Evolutionary conservation across 2,797 vertebrate species (phyloP).

Genomic region (Aldrovandia affinis): DNA sequence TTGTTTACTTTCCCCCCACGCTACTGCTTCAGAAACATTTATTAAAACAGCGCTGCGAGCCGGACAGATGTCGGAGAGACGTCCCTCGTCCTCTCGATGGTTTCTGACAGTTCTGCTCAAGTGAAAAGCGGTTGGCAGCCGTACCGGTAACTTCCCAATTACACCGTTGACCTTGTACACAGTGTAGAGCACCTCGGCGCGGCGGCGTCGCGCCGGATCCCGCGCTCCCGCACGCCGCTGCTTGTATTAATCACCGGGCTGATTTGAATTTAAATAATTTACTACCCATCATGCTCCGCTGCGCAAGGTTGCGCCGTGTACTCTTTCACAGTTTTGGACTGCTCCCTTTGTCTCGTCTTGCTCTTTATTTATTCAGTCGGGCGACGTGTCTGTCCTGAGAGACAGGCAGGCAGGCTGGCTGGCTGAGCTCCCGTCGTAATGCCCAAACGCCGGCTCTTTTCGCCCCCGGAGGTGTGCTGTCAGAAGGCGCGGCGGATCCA

Average conservation of each 20-base stretch:
- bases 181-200: neutral
- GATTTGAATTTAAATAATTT: constrained; percentile 27
- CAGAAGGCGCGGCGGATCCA: neutral
- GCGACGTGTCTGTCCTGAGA: neutral
- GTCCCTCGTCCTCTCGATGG: neutral
- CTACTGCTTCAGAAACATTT: neutral
- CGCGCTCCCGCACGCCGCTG: neutral
- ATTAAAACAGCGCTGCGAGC: neutral
- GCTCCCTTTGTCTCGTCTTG: neutral
- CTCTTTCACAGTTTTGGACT: neutral
- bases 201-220: neutral
- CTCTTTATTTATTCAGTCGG: neutral
- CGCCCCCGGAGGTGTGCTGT: neutral
- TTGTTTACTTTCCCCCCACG: neutral
- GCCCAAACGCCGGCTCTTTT: neutral
- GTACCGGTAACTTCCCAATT: neutral
- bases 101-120: neutral
- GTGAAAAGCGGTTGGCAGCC: neutral
- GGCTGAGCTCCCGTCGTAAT: neutral
- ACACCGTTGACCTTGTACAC: neutral
- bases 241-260: constrained; percentile 10
- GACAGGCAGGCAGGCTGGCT: neutral
- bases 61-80: neutral
- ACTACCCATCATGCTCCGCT: neutral
- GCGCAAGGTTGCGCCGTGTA: neutral